Percentiles rank a stretch among this genome's conserved stretches.
These are phyloP conservation scores for Calliopsis andreniformis DNA, from an alignment of 1,140 invertebrate genomes.

Conservation along the genomic window DNA sequence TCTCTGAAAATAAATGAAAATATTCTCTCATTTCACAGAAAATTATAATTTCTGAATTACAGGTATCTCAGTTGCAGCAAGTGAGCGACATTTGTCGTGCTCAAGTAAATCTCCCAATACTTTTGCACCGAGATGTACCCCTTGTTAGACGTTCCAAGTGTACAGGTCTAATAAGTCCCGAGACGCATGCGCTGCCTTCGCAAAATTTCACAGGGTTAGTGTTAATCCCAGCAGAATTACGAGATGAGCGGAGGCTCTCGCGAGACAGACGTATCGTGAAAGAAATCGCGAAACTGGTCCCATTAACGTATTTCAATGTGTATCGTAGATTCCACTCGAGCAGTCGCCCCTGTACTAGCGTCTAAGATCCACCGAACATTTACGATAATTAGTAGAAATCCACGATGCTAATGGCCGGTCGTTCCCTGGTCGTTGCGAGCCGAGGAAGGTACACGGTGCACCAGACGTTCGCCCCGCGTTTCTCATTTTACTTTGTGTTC, in stretches of 20 bases:
- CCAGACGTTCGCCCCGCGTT: conserved; percentile 13
- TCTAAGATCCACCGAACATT: conserved; percentile 43
- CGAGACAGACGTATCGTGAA: conserved; percentile 22
- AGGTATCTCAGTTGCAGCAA: too few species aligned
- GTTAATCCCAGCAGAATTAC: conserved; percentile 26
- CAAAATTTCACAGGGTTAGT: conserved; percentile 19
- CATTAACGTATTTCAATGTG: conserved; percentile 31
- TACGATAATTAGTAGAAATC: conserved; percentile 52
- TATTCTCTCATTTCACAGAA: too few species aligned
- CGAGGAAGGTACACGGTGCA: not conserved
- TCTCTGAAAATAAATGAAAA: too few species aligned
- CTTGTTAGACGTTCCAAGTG: not conserved
- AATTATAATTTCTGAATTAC: too few species aligned
- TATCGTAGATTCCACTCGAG: conserved; percentile 16
- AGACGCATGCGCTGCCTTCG: not conserved
- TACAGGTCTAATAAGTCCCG: not conserved
- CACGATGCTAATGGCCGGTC: conserved; percentile 41
- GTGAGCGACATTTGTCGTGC: too few species aligned
- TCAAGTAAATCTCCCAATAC: too few species aligned
- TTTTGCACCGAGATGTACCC: not conserved
- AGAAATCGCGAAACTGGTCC: conserved; percentile 42
- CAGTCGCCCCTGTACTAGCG: not conserved
- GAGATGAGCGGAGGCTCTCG: conserved; percentile 3
- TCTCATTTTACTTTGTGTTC: conserved; percentile 38
- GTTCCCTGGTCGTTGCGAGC: not conserved